These are phyloP conservation scores for Camarhynchus parvulus DNA, from an alignment of 2,113 vertebrate species.

Conservation along the genomic window DNA sequence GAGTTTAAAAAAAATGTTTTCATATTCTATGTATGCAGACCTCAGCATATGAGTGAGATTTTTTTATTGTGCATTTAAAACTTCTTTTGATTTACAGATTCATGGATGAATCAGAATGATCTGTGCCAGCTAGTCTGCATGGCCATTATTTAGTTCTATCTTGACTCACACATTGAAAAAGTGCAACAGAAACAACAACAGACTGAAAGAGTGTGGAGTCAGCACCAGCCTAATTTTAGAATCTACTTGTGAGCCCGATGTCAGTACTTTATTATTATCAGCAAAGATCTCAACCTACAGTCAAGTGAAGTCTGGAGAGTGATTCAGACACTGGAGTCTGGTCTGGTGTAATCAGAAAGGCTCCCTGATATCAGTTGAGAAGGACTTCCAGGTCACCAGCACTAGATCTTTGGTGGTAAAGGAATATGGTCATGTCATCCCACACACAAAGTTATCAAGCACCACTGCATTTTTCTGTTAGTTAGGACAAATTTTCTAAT, in stretches of 20 bases:
- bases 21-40: neutral
- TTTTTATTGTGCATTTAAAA: neutral
- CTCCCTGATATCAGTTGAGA: neutral
- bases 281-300: neutral
- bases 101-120: constrained; percentile 4
- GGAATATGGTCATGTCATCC: neutral
- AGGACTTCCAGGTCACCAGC: neutral
- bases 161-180: neutral
- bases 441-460: neutral
- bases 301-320: neutral
- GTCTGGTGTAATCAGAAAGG: neutral
- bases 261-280: neutral
- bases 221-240: neutral
- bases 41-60: neutral
- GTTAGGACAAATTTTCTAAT: neutral
- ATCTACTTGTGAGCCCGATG: neutral
- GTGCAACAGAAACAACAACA: neutral
- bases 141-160: neutral
- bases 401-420: neutral
- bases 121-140: neutral
- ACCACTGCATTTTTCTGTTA: neutral
- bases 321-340: neutral
- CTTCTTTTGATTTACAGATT: constrained; percentile 19
- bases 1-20: neutral
- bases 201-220: neutral